Percentiles rank a stretch among this genome's conserved stretches.
Conservation (phyloP, 2,113 vertebrate genomes). For the Gymnogyps californianus region DNA sequence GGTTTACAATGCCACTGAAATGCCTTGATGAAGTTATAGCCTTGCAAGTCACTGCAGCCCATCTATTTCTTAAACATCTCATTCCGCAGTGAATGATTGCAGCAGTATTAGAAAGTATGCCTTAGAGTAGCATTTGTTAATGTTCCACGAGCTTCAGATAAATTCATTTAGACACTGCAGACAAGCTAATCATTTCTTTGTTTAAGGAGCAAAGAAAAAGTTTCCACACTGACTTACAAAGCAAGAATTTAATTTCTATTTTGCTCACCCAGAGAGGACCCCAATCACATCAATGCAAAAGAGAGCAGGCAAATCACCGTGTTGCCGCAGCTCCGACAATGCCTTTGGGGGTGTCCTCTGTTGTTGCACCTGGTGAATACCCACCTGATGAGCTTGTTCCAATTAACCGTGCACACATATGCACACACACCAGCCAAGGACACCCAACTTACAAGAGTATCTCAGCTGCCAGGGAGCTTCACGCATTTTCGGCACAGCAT, state of each 20-base stretch:
- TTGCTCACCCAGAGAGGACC: background rate
- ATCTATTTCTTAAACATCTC: background rate
- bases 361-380: background rate
- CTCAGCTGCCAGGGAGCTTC: slow-evolving; percentile 4
- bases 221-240: background rate
- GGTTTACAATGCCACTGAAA: background rate
- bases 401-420: background rate
- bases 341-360: background rate
- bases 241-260: background rate
- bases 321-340: background rate
- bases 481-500: background rate
- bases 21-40: background rate
- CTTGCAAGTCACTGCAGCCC: background rate
- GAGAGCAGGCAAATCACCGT: background rate
- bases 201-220: background rate
- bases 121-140: background rate
- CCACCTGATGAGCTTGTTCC: slow-evolving; percentile 4
- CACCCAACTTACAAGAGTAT: background rate
- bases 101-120: background rate
- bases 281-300: background rate
- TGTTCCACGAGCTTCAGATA: background rate
- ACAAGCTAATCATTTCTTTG: background rate
- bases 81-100: background rate
- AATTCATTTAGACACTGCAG: background rate
- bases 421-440: background rate